phyloP scores from a whole-genome alignment of 2,113 vertebrate species.

The Brachyhypopomus occidentalis region DNA sequence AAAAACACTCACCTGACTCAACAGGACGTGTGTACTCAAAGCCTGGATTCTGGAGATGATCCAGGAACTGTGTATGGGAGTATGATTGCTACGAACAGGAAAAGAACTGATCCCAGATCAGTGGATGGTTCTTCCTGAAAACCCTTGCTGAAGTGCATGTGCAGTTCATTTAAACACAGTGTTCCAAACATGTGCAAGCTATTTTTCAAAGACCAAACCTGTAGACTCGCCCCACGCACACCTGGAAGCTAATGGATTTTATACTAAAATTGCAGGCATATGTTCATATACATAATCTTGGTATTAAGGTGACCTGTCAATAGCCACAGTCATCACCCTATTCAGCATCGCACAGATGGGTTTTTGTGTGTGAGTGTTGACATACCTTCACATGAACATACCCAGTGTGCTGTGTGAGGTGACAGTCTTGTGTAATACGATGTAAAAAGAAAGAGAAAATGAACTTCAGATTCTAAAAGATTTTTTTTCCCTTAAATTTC shows the following conservation, averaged over 20 bases:
- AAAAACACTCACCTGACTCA: conserved; percentile 29
- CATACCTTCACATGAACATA: too few relatives aligned
- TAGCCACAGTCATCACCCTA: not conserved
- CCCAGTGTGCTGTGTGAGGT: not conserved
- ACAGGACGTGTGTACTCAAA: not conserved
- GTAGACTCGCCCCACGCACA: not conserved
- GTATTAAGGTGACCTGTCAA: not conserved
- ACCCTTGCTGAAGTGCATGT: not conserved
- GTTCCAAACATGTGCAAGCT: conserved; percentile 12
- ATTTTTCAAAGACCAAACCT: not conserved
- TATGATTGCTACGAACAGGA: not conserved
- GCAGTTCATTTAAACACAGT: conserved; percentile 5
- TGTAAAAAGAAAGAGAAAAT: not conserved
- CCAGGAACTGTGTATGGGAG: not conserved
- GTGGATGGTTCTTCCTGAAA: too few relatives aligned
- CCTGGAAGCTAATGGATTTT: conserved; percentile 11
- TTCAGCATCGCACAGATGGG: not conserved
- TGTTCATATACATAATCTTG: conserved; percentile 27
- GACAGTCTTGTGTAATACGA: conserved; percentile 3
- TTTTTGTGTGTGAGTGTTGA: too few relatives aligned
- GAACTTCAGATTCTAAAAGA: conserved; percentile 20
- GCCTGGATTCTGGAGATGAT: not conserved
- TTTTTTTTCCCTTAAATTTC: too few relatives aligned
- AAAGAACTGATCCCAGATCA: too few relatives aligned
- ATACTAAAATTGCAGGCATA: not conserved